A percentile compares a stretch with the other conserved stretches of the same genome.
Conservation (phyloP, 2,797 vertebrate species). For the Chloroceryle amazona region DNA sequence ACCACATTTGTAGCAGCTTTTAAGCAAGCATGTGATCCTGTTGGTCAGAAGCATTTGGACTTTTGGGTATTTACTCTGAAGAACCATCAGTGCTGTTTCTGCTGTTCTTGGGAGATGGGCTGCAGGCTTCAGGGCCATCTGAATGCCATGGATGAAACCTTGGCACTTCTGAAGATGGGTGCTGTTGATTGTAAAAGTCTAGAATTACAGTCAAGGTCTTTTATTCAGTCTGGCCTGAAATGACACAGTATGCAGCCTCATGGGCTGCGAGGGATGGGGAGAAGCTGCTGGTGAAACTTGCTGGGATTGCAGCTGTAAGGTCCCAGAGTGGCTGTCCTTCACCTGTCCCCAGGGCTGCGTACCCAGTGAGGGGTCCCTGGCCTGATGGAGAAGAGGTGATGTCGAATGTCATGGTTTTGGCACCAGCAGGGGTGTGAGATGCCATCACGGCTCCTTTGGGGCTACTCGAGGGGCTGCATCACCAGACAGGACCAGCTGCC, state of each 20-base stretch:
- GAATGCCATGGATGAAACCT: not conserved
- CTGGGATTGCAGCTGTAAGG: not conserved
- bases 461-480: fast-evolving
- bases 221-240: not conserved
- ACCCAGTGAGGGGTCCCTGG: fast-evolving
- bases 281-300: not conserved
- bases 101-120: not conserved
- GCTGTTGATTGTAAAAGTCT: not conserved
- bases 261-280: not conserved
- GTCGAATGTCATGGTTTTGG: not conserved
- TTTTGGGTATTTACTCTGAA: fast-evolving
- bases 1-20: not conserved
- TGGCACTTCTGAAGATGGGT: not conserved
- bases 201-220: not conserved
- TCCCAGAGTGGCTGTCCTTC: fast-evolving
- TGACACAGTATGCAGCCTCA: not conserved
- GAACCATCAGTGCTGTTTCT: fast-evolving
- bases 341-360: fast-evolving
- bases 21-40: not conserved
- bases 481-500: not conserved
- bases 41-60: not conserved
- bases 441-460: fast-evolving
- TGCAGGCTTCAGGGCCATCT: not conserved
- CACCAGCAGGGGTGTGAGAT: not conserved
- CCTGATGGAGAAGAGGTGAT: not conserved